Base-by-base conservation (phyloP, 2,888 invertebrate species). In the Tiphia femorata region DNA sequence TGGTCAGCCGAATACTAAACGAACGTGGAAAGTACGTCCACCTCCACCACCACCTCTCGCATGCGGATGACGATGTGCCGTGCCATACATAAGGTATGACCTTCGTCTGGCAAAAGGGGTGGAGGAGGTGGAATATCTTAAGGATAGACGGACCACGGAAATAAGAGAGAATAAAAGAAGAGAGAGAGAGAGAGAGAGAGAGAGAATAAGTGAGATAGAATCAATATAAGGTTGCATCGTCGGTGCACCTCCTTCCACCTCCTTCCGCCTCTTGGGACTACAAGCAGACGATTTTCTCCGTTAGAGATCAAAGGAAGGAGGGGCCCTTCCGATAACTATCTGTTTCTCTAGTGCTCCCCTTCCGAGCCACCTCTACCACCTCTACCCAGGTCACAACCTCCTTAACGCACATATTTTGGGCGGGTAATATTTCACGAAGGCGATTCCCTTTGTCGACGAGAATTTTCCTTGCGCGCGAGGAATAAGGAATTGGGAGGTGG, bases 1-100 rank as follows among this genome's bases (percentile, higher is more conserved):
- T n/a, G 80, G 78, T 79, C 80, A 79, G 80, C 75, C 79, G 83
- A 82, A 83, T 83, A 83, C 83, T 73, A 82, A 83, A 81, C 78
- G 77, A 72, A 67, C 67, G 68, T 64, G 64, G 57, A 67, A n/a
- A n/a, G n/a, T n/a, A n/a, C n/a, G n/a, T 73, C 69, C 68, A 70
- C 68, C 77, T 73, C n/a, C n/a, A n/a, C n/a, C n/a, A n/a, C n/a
- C n/a, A n/a, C n/a, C n/a, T n/a, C n/a, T n/a, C n/a, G n/a, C n/a
- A n/a, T 57, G 64, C 68, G 74, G 73, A 75, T 67, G 75, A 73
- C 70, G 73, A n/a, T n/a, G 70, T 69, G 73, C 62, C 72, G 74
- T 72, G 77, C 73, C 74, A 76, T 81, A 79, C 81, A 80, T 82
- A 82, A 82, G 77, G 75, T 80, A 82, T 79, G 81, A 80, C 77